Conservation (phyloP, 2,888 invertebrate genomes). For the Baccha elongata region DNA sequence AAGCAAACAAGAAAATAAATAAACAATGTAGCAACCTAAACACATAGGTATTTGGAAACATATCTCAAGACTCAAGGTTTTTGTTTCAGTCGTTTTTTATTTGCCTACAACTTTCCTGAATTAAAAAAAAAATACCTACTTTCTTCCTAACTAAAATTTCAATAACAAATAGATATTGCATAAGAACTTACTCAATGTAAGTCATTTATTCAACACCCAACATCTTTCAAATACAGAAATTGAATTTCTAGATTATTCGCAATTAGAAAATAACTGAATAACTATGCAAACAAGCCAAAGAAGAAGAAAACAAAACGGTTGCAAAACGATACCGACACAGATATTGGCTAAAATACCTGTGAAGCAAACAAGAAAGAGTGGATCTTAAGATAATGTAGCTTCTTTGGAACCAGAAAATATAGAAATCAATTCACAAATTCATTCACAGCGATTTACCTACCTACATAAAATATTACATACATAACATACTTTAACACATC, state of each 20-base stretch:
- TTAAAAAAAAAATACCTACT: no score
- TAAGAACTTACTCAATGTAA: no score
- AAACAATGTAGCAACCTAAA: no score
- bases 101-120: no score
- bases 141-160: no score
- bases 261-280: constrained; percentile 1
- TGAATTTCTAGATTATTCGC: neutral
- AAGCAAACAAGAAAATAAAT: no score
- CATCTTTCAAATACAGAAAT: no score
- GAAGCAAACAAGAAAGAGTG: constrained; percentile 45
- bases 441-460: constrained; percentile 19
- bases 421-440: constrained; percentile 60
- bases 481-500: neutral
- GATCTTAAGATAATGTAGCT: constrained; percentile 40
- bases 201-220: no score
- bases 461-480: constrained; percentile 22
- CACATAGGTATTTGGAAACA: no score
- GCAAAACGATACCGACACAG: constrained; percentile 45
- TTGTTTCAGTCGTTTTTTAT: no score
- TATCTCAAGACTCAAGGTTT: no score
- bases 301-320: constrained; percentile 20
- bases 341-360: constrained; percentile 5
- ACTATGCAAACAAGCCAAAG: neutral
- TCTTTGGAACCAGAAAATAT: constrained; percentile 42
- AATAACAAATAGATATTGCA: no score